Conservation (phyloP, 2,888 invertebrate species). For the Muschampia plurimacula region DNA sequence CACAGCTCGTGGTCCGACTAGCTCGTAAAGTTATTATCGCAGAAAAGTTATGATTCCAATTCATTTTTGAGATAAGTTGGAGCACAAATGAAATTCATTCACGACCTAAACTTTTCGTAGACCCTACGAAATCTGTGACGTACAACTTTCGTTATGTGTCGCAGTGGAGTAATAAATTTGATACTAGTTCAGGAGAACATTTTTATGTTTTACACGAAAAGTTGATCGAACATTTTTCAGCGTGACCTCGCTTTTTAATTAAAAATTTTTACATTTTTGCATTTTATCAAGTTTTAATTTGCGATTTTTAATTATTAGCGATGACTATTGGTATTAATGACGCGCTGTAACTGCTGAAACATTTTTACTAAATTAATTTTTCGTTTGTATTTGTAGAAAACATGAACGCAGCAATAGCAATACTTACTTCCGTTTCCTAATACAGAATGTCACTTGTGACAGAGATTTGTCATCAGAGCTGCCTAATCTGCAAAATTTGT, state of each 20-base stretch:
- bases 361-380: too few relatives aligned
- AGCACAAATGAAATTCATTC: conserved; percentile 35
- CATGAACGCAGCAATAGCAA: too few relatives aligned
- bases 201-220: conserved; percentile 37
- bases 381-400: too few relatives aligned
- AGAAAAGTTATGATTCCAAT: conserved; percentile 50
- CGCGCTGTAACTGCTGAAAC: too few relatives aligned
- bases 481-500: too few relatives aligned
- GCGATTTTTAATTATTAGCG: background rate
- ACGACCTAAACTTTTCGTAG: conserved; percentile 34
- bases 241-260: conserved; percentile 20
- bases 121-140: conserved; percentile 30
- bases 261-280: conserved; percentile 15
- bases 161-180: conserved; percentile 38
- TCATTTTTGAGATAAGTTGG: conserved; percentile 46
- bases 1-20: conserved; percentile 40
- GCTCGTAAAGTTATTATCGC: conserved; percentile 34
- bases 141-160: conserved; percentile 28
- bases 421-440: too few relatives aligned
- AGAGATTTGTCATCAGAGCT: too few relatives aligned
- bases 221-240: conserved; percentile 33
- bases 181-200: conserved; percentile 31
- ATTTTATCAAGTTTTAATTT: background rate
- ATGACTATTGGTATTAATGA: too few relatives aligned
- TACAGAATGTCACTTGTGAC: too few relatives aligned